Base-by-base conservation (phyloP, 2,888 invertebrate genomes). In the Phaedon cochleariae region DNA sequence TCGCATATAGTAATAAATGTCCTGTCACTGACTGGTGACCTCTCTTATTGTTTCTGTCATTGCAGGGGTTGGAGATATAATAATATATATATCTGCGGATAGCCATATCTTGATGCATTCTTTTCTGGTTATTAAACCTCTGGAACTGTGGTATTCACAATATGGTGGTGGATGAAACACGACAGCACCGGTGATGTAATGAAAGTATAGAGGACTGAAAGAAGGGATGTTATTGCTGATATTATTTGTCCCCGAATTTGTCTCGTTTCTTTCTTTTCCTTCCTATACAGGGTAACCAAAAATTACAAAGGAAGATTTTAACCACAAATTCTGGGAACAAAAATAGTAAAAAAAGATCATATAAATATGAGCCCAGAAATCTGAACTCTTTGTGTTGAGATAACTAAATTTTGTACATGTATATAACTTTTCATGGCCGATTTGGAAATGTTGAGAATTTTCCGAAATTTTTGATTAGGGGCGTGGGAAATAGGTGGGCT, bases 1-100 rank as follows among this genome's bases (percentile, higher is more conserved):
- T 41, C 15, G 15, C 41, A 76, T 77, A 77, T 77, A 77, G 81
- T 81, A 80, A 81, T 82, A 81, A 82, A 82, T 80, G 81, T 81
- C 80, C 77, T 73, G 73, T 74, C 68, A 68, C 65, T 41, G 15
- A 41, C n/a, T 41, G 2, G 80, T 73, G 78, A 78, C 78, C 77
- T 74, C 74, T 67, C 74, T 79, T 79, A 80, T 80, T 81, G 79
- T 80, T 80, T 77, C 77, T 76, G 80, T 78, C 79, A 77, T 76
- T 74, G 74, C 72, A 62, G 53, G 60, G 52, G 59, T 62, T 63
- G 59, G 41, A 55, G 37, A 55, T 55, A 15, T 41, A 41, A 41
- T 41, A 41, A 41, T 41, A 41, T 41, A 41, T 41, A 41, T 41
- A 41, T 41, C 41, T 41, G 15, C 41, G 15, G 65, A 65, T 61